Conservation (phyloP, 2,888 invertebrate genomes). For the Encarsia formosa region DNA sequence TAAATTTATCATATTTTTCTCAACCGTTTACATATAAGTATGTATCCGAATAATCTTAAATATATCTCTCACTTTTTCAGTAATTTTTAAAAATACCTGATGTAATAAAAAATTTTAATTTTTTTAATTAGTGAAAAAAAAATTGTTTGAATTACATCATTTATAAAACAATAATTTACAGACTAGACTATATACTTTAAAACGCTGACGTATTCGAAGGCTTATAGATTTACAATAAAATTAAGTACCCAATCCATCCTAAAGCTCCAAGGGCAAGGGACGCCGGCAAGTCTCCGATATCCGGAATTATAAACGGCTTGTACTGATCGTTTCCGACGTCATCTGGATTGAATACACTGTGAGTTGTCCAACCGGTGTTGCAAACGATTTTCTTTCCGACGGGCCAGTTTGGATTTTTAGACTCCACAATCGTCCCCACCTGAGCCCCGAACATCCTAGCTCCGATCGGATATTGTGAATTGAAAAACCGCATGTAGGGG, state of each 20-base stretch:
- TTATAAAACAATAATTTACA: too few relatives aligned
- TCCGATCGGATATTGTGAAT: slow-evolving; percentile 55
- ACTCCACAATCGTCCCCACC: slow-evolving; percentile 66
- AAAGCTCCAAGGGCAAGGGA: slow-evolving; percentile 65
- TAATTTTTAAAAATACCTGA: too few relatives aligned
- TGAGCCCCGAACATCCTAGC: slow-evolving; percentile 69
- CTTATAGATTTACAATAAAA: too few relatives aligned
- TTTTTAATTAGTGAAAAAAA: too few relatives aligned
- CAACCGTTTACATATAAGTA: too few relatives aligned
- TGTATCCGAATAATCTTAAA: too few relatives aligned
- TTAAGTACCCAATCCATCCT: slow-evolving; percentile 67
- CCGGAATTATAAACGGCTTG: slow-evolving; percentile 54
- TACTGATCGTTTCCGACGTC: fast-evolving
- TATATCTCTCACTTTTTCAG: too few relatives aligned
- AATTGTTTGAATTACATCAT: too few relatives aligned
- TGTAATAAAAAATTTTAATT: too few relatives aligned
- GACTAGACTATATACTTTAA: too few relatives aligned
- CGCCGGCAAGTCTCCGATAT: slow-evolving; percentile 58
- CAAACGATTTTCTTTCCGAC: slow-evolving; percentile 63
- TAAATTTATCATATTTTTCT: too few relatives aligned
- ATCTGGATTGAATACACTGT: slow-evolving; percentile 53
- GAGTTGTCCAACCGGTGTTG: slow-evolving; percentile 67
- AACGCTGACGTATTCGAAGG: too few relatives aligned
- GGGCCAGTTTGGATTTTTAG: slow-evolving; percentile 62
- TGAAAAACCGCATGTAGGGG: slow-evolving; percentile 66